Conservation (phyloP, 2,797 vertebrate genomes). For the Acanthopagrus latus region DNA sequence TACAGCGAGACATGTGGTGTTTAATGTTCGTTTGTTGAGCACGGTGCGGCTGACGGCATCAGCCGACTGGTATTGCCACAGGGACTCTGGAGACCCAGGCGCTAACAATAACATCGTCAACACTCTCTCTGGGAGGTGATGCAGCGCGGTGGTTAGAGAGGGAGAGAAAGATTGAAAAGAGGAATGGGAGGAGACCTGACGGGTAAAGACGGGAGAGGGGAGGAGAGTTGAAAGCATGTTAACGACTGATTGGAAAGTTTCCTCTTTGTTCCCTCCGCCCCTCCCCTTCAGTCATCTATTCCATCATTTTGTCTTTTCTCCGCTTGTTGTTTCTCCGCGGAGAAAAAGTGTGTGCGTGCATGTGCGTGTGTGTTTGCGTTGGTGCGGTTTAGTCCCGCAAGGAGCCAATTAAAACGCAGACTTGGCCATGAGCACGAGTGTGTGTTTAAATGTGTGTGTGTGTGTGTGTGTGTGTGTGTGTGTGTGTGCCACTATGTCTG, state of each 20-base stretch:
- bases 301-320: constrained; percentile 79
- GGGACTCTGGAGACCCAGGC: constrained; percentile 66
- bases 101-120: constrained; percentile 80
- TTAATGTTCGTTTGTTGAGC: constrained; percentile 52
- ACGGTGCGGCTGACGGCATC: constrained; percentile 66
- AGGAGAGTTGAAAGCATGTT: constrained; percentile 60
- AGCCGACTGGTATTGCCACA: constrained; percentile 66
- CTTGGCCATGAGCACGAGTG: constrained; percentile 75
- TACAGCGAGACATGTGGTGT: constrained; percentile 28
- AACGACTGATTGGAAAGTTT: constrained; percentile 75
- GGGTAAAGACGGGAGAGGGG: constrained; percentile 43
- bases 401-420: constrained; percentile 87
- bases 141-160: constrained; percentile 35
- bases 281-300: constrained; percentile 73
- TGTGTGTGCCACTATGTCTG: constrained; percentile 5
- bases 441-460: constrained; percentile 52
- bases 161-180: constrained; percentile 35
- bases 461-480: constrained; percentile 46
- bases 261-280: constrained; percentile 52
- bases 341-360: constrained; percentile 39
- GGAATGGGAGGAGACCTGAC: constrained; percentile 51
- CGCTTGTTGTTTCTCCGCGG: constrained; percentile 54
- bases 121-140: constrained; percentile 71
- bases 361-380: constrained; percentile 67
- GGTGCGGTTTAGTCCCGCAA: constrained; percentile 77